Base-by-base conservation (phyloP, 2,113 vertebrate species). In the Hippocampus mohnikei region DNA sequence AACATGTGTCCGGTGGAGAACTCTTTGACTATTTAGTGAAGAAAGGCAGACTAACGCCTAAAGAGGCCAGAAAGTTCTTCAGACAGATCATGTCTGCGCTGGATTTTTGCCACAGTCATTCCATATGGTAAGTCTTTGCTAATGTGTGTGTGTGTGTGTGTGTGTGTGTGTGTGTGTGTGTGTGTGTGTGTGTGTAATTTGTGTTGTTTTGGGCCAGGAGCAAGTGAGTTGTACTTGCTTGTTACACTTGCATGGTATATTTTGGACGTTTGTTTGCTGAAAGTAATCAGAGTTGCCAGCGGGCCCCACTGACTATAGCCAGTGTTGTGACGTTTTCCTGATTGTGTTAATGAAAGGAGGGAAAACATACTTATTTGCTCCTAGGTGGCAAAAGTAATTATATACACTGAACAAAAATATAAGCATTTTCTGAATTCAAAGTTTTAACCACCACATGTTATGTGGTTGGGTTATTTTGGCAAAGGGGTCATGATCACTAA, bases 71-170 rank as follows among this genome's bases (percentile, higher is more conserved):
- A 52, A 99, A 97, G 86, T 99, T 99, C 93, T 98, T 99, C 92
- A 93, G 97, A 93, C 97, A 99, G 90, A 99, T 99, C 90, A 98
- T 99, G 91, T 99, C 97, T 21, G 97, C 97, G 5, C 91, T 99
- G 84, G 97, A 99, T 85, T 99, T 99, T 90, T 99, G 97, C 91
- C 97, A 99, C 92, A 99, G 97, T 91, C 97, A 99, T 89, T 99
- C 97, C 68, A 99, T 99, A 93, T 99, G 97, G 97, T 99, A 87
- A 92, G 95, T 88, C 13, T 60, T 23, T 60, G 3, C 58, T 18
- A 60, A 60, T 60, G 58, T 9, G 15, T 60, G 8, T 16, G 7
- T 18, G 5, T 25, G 53, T 56, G 9, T 56, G 25, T 12, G 11
- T 44, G 13, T 10, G 29, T 25, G 53, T 56, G 9, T 56, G 25